Evolutionary conservation across 2,113 vertebrate species (phyloP).

Genomic region (Acrocephalus arundinaceus): DNA sequence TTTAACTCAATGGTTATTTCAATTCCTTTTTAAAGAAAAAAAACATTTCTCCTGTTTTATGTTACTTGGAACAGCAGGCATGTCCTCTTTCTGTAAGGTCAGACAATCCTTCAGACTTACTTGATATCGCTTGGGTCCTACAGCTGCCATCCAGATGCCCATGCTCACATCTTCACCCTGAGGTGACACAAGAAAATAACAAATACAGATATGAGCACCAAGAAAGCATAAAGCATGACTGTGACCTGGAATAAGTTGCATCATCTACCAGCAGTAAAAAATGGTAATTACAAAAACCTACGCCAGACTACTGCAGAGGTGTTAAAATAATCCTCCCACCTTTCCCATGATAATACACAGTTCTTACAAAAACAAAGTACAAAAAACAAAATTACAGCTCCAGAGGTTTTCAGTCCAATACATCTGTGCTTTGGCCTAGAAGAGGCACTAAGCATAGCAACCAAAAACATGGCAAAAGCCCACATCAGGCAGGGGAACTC

Average conservation of each 20-base stretch:
- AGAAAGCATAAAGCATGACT: neutral
- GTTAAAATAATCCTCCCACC: neutral
- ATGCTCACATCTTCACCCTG: conserved; percentile 99
- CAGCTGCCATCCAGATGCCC: conserved; percentile 99
- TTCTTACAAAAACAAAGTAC: neutral
- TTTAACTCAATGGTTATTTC: neutral
- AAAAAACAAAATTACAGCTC: neutral
- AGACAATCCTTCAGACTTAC: neutral
- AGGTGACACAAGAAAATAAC: neutral
- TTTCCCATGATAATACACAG: neutral
- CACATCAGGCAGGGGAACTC: neutral
- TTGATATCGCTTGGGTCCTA: conserved; percentile 90
- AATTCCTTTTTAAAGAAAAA: neutral
- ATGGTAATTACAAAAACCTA: neutral
- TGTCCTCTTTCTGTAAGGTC: neutral
- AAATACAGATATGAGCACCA: neutral
- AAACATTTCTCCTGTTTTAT: neutral
- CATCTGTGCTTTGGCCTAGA: neutral
- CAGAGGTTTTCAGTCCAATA: neutral
- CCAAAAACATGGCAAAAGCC: neutral
- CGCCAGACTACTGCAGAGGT: neutral
- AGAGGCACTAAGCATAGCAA: neutral
- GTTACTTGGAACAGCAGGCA: neutral
- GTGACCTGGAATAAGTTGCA: neutral
- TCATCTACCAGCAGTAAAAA: neutral